Percentiles rank a stretch among this genome's conserved stretches.
Evolutionary conservation across 2,797 vertebrate genomes (phyloP).

Genomic region (Vireo griseus): DNA sequence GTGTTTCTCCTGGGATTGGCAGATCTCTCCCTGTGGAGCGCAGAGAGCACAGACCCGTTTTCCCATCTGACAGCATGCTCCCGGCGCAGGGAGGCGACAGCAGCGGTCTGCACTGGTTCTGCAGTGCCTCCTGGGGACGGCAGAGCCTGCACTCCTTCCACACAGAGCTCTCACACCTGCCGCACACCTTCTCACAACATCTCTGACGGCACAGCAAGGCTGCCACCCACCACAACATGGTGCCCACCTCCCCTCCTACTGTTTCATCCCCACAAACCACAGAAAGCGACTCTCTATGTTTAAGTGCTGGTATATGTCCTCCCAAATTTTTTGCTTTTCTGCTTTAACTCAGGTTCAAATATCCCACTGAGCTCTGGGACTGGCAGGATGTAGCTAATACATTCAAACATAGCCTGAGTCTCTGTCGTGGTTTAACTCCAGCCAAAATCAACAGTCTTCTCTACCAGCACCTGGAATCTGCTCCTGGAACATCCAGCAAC

Average conservation of each 20-base stretch:
- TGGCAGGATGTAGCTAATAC: neutral
- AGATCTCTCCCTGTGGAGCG: neutral
- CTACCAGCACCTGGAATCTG: neutral
- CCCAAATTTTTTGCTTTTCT: neutral
- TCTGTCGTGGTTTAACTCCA: neutral
- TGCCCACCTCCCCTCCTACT: neutral
- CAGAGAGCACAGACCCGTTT: neutral
- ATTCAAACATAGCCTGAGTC: neutral
- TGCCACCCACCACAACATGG: neutral
- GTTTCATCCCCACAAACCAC: neutral
- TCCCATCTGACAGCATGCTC: rapidly evolving
- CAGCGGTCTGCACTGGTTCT: rapidly evolving
- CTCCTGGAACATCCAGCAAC: neutral
- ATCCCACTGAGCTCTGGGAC: neutral
- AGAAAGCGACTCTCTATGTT: neutral
- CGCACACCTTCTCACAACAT: neutral
- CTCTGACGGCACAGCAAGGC: neutral
- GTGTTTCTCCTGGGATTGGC: neutral
- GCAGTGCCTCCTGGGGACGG: neutral
- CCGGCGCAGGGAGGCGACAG: rapidly evolving
- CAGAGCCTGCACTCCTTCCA: neutral
- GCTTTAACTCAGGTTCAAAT: neutral
- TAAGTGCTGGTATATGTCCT: neutral
- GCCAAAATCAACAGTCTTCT: neutral
- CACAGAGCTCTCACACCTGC: neutral